These are phyloP conservation scores for Etheostoma nigrum DNA, from an alignment of 2,797 vertebrate species.

Conservation along the genomic window DNA sequence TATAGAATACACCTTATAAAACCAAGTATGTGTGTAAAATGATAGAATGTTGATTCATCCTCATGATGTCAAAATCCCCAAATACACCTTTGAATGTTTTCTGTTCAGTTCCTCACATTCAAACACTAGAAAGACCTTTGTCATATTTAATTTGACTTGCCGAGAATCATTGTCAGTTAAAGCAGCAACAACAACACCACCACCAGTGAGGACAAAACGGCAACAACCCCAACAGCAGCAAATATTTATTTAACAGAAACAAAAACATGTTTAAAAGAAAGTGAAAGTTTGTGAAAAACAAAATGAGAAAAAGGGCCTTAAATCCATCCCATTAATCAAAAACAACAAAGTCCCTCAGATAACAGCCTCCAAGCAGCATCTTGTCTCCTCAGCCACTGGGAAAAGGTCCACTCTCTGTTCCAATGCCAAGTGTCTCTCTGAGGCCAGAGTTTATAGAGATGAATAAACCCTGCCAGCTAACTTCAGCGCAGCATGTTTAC, in stretches of 20 bases:
- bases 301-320: conserved; percentile 11
- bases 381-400: conserved; percentile 35
- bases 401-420: conserved; percentile 54
- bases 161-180: neutral
- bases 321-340: conserved; percentile 19
- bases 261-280: conserved; percentile 8
- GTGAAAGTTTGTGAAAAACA: neutral
- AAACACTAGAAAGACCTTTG: neutral
- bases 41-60: neutral
- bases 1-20: too few species aligned
- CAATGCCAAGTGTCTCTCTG: conserved; percentile 60
- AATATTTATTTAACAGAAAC: conserved; percentile 6
- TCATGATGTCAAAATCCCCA: neutral
- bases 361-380: conserved; percentile 23
- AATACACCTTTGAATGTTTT: neutral
- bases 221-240: neutral
- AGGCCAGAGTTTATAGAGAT: conserved; percentile 57
- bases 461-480: conserved; percentile 51
- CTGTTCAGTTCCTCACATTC: neutral
- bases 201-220: neutral
- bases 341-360: conserved; percentile 37
- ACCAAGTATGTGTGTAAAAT: too few species aligned
- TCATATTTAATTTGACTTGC: neutral
- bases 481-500: conserved; percentile 24
- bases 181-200: neutral